These are phyloP conservation scores for Pelochelys cantorii DNA, from an alignment of 2,797 vertebrate species.

Conservation along the genomic window DNA sequence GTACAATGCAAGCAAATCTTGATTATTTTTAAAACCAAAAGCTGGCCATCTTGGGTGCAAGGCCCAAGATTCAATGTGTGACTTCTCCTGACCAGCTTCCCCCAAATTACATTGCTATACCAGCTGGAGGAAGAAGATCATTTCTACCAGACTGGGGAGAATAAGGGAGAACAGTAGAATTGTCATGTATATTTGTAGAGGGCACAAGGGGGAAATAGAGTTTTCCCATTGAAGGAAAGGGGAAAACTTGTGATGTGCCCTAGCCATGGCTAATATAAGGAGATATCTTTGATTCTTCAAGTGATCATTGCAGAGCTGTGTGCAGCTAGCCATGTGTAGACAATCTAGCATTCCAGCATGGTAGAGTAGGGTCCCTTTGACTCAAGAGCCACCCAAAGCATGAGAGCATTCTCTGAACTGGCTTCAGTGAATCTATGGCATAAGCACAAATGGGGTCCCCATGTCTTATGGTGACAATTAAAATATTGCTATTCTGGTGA, in stretches of 20 bases:
- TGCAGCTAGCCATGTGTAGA: neutral
- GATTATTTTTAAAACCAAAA: neutral
- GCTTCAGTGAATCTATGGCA: neutral
- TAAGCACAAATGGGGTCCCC: neutral
- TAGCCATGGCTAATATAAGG: neutral
- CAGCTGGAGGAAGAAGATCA: neutral
- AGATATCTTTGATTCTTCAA: neutral
- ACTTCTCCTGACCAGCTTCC: neutral
- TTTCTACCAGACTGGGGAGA: neutral
- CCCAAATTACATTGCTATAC: fast-evolving
- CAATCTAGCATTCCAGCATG: neutral
- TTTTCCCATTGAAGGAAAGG: neutral
- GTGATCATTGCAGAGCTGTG: neutral
- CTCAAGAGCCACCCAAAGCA: neutral
- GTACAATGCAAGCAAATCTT: neutral
- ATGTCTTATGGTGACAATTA: neutral
- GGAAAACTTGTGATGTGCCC: neutral
- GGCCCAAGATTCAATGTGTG: neutral
- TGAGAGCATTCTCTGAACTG: neutral
- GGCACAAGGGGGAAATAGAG: fast-evolving
- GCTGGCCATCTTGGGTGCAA: neutral
- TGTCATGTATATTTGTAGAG: neutral
- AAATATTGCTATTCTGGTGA: fast-evolving
- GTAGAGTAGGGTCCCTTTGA: neutral
- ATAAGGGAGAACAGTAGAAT: neutral